Evolutionary conservation across 2,113 vertebrate species (phyloP).

Genomic region (Dendrocopos noguchii): DNA sequence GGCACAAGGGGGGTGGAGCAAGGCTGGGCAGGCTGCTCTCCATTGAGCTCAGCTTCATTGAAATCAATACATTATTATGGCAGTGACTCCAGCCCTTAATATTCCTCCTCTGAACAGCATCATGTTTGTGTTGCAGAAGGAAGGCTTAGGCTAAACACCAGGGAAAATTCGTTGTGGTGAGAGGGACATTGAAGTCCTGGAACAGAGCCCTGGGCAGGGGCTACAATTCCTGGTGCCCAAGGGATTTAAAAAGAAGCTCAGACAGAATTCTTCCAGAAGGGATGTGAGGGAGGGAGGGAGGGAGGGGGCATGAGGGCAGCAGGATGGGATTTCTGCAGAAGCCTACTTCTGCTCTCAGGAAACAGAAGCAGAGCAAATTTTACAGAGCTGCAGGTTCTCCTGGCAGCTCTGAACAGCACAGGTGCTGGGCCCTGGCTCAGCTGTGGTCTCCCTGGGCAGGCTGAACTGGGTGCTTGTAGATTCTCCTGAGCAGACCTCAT

Average conservation of each 20-base stretch:
- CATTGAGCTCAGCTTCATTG: not conserved
- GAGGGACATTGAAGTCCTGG: not conserved
- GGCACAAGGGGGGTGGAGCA: not conserved
- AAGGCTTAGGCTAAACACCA: not conserved
- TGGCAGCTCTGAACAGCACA: fast-evolving
- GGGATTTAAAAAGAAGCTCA: not conserved
- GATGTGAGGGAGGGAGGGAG: not conserved
- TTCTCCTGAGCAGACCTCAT: no score
- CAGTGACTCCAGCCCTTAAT: not conserved
- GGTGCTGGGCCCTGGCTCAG: not conserved
- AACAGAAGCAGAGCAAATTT: not conserved
- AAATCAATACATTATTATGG: not conserved
- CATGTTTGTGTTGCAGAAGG: not conserved
- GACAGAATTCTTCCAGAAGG: not conserved
- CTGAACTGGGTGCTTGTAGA: no score
- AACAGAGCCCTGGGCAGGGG: not conserved
- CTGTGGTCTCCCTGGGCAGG: no score
- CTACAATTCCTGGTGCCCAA: not conserved
- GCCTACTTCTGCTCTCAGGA: not conserved
- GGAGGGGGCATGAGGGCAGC: not conserved
- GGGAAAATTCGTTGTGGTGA: not conserved
- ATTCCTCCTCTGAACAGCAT: not conserved
- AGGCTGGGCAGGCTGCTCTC: not conserved
- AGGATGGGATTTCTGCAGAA: not conserved
- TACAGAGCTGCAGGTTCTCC: not conserved